These are phyloP conservation scores for Bucorvus abyssinicus DNA, from an alignment of 2,797 vertebrate genomes.

Conservation along the genomic window DNA sequence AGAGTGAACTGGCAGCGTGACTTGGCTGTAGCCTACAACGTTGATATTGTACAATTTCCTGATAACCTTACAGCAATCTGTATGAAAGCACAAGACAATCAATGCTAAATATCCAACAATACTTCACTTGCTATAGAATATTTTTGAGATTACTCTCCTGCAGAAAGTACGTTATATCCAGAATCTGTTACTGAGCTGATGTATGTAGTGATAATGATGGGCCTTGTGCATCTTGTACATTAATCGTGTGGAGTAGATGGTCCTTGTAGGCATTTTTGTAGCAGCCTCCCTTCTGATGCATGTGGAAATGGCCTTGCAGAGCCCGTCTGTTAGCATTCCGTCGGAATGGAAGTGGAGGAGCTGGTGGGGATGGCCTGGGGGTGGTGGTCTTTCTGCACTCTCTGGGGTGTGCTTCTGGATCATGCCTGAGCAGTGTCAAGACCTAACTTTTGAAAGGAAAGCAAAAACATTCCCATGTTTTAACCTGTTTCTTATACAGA, in stretches of 20 bases:
- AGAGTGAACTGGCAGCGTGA: neutral
- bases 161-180: neutral
- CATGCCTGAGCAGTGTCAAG: too few species aligned
- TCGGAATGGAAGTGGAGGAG: accelerated
- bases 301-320: neutral
- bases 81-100: slow-evolving; percentile 16
- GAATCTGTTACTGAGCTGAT: neutral
- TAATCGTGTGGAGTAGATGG: neutral
- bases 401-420: neutral
- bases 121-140: neutral
- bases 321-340: neutral
- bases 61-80: neutral
- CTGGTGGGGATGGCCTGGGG: too few species aligned
- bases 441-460: neutral
- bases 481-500: neutral
- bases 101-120: neutral
- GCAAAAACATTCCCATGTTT: neutral
- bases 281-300: neutral
- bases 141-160: neutral
- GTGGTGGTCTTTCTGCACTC: neutral
- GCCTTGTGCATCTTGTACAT: neutral
- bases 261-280: neutral
- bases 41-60: neutral
- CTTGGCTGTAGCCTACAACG: neutral
- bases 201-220: neutral